Evolutionary conservation across 2,888 invertebrate genomes (phyloP).

Genomic region (Drosophila greeni): DNA sequence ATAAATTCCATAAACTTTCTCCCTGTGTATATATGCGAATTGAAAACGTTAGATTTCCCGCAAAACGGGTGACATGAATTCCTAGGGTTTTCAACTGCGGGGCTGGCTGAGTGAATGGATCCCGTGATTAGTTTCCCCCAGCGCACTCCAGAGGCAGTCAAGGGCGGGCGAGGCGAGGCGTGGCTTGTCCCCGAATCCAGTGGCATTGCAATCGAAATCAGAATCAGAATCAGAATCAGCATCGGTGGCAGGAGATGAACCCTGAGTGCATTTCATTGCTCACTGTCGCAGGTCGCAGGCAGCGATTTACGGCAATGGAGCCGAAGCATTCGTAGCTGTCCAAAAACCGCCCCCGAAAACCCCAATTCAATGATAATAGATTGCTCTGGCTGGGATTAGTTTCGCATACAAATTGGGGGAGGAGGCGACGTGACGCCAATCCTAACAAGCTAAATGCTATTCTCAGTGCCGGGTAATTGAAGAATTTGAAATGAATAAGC

Average conservation of each 20-base stretch:
- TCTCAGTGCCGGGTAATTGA: conserved; percentile 43
- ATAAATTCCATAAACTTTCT: background rate
- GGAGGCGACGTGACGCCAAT: conserved; percentile 35
- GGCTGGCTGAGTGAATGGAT: conserved; percentile 45
- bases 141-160: conserved; percentile 27
- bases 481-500: conserved; percentile 34
- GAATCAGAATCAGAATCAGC: conserved; percentile 14
- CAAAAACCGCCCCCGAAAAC: conserved; percentile 2
- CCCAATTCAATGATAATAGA: conserved; percentile 49
- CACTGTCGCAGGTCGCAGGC: conserved; percentile 55
- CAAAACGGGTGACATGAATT: conserved; percentile 39
- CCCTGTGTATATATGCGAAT: conserved; percentile 53
- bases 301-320: conserved; percentile 47
- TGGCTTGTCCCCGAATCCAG: conserved; percentile 8
- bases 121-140: conserved; percentile 61
- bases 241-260: conserved; percentile 38
- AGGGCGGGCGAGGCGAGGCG: background rate
- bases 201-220: conserved; percentile 18
- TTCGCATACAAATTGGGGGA: conserved; percentile 55
- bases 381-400: conserved; percentile 54
- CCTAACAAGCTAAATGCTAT: conserved; percentile 38
- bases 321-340: conserved; percentile 15
- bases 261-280: conserved; percentile 70
- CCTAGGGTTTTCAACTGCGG: conserved; percentile 15
- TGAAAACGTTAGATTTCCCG: conserved; percentile 40